phyloP scores from a whole-genome alignment of 2,888 invertebrate species.

The Mesopsocus fuscifrons region DNA sequence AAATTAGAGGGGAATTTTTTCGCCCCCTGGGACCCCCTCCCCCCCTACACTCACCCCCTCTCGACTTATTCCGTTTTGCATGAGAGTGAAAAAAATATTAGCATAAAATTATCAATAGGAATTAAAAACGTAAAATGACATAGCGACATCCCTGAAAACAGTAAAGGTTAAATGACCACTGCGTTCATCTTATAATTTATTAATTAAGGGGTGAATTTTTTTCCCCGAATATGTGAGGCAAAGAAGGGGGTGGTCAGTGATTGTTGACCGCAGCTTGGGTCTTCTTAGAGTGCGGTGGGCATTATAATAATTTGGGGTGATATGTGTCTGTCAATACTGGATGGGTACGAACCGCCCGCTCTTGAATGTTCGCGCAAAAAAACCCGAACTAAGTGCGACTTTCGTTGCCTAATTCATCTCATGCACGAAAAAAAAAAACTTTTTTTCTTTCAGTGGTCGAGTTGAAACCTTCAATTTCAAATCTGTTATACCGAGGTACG shows the following conservation, averaged over 20 bases:
- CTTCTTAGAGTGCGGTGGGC: not conserved
- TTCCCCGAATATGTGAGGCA: not conserved
- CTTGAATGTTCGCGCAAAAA: not conserved
- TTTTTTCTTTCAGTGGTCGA: too few relatives aligned
- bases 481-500: too few relatives aligned
- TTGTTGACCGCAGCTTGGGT: not conserved
- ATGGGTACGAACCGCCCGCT: not conserved
- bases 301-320: conserved; percentile 7
- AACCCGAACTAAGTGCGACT: not conserved
- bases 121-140: conserved; percentile 9
- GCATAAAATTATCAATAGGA: conserved; percentile 10
- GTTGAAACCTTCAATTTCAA: too few relatives aligned
- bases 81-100: conserved; percentile 5
- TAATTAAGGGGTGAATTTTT: conserved; percentile 8
- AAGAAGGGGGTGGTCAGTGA: not conserved
- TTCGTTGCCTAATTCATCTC: not conserved
- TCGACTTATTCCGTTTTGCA: conserved; percentile 6
- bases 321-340: conserved; percentile 7
- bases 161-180: conserved; percentile 3
- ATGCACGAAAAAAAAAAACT: too few relatives aligned
- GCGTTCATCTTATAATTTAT: conserved; percentile 7
- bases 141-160: conserved; percentile 4
- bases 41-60: not conserved
- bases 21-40: not conserved
- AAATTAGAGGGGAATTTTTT: not conserved